phyloP scores from a whole-genome alignment of 1,140 invertebrate genomes.

The Heliconius melpomene region DNA sequence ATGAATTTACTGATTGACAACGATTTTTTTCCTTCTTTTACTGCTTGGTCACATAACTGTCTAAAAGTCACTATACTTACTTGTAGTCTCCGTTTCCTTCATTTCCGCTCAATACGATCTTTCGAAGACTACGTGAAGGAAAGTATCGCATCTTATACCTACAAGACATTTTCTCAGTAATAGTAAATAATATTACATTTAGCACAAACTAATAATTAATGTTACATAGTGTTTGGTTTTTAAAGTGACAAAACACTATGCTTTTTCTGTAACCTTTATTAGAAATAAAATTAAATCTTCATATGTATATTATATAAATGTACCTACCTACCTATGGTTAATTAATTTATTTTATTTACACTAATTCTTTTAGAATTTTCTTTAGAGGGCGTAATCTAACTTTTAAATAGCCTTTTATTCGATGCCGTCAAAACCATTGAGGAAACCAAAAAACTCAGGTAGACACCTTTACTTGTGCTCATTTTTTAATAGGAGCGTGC shows the following conservation, averaged over 20 bases:
- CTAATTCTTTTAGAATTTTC: background rate
- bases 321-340: too few species aligned
- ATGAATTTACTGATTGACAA: too few species aligned
- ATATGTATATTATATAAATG: too few species aligned
- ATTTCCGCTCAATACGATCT: background rate
- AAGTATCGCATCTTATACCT: background rate
- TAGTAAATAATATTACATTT: too few species aligned
- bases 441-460: constrained; percentile 67
- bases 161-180: background rate
- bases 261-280: too few species aligned
- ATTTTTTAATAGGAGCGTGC: constrained; percentile 59
- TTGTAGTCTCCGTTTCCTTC: background rate
- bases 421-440: constrained; percentile 21
- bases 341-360: background rate
- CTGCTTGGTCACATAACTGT: too few species aligned
- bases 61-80: background rate
- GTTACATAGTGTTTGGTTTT: too few species aligned
- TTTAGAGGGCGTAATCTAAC: background rate
- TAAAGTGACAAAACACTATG: too few species aligned
- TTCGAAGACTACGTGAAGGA: background rate
- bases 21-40: too few species aligned
- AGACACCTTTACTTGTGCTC: constrained; percentile 53
- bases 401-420: constrained; percentile 11
- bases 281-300: too few species aligned
- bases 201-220: too few species aligned